These are phyloP conservation scores for Antheraea mylitta DNA, from an alignment of 1,140 invertebrate genomes.

Conservation along the genomic window DNA sequence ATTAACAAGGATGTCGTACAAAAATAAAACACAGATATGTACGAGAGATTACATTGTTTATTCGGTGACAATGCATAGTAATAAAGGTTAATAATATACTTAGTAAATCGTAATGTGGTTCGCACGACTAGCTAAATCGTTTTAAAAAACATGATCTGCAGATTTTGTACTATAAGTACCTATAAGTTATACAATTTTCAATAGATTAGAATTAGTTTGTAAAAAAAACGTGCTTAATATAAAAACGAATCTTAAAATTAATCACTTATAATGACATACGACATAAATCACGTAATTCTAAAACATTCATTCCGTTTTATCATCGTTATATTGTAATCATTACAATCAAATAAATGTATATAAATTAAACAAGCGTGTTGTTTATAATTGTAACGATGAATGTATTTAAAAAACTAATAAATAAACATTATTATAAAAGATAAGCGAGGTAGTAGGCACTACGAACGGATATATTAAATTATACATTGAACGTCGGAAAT, in stretches of 20 bases:
- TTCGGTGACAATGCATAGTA: conserved; percentile 68
- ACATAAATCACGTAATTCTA: neutral
- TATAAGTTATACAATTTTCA: conserved; percentile 5
- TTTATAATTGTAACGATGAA: too few relatives aligned
- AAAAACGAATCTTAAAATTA: conserved; percentile 27
- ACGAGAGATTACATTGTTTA: conserved; percentile 68
- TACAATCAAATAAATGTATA: neutral
- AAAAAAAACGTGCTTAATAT: conserved; percentile 24
- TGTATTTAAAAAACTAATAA: too few relatives aligned
- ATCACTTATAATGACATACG: conserved; percentile 11
- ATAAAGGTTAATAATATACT: conserved; percentile 52
- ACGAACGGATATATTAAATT: too few relatives aligned
- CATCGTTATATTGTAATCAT: neutral
- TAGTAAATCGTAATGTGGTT: conserved; percentile 60
- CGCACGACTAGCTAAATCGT: conserved; percentile 41
- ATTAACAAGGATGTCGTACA: too few relatives aligned
- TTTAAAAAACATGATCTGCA: neutral
- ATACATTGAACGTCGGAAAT: too few relatives aligned
- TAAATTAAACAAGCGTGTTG: neutral
- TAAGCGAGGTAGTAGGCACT: too few relatives aligned
- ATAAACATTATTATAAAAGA: too few relatives aligned
- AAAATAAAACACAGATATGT: conserved; percentile 35
- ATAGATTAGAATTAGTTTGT: conserved; percentile 6
- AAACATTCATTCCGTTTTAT: neutral
- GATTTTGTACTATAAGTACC: neutral